phyloP scores from a whole-genome alignment of 35 echinoderm and acorn worm species.

The Diadema setosum region DNA sequence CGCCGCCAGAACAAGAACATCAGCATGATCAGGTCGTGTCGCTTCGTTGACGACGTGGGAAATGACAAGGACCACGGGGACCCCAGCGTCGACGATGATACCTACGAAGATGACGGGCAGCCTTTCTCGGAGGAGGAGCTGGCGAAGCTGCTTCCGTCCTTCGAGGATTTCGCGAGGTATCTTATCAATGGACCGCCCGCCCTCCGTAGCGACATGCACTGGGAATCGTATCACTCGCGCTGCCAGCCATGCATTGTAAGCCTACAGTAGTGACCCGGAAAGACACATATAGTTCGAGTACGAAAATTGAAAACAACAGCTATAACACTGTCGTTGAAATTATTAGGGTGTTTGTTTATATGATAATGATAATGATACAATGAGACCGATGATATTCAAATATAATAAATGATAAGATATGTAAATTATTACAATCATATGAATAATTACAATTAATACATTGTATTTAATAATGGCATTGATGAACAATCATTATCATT shows the following conservation, averaged over 20 bases:
- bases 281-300: no score
- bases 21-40: not conserved
- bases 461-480: no score
- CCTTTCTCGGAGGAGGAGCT: not conserved
- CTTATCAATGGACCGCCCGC: not conserved
- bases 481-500: no score
- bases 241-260: constrained; percentile 86
- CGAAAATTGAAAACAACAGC: no score
- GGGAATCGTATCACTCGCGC: constrained; percentile 48
- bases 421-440: no score
- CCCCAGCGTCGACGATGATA: not conserved
- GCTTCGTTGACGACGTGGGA: not conserved
- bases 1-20: not conserved
- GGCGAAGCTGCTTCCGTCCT: not conserved
- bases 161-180: constrained; percentile 67
- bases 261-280: no score
- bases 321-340: no score
- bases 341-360: no score
- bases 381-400: no score
- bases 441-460: no score
- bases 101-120: not conserved
- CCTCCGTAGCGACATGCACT: constrained; percentile 45
- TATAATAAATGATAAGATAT: no score
- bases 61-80: not conserved
- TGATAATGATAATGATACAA: no score